phyloP scores from a whole-genome alignment of 2,113 vertebrate genomes.

The Micromys minutus region DNA sequence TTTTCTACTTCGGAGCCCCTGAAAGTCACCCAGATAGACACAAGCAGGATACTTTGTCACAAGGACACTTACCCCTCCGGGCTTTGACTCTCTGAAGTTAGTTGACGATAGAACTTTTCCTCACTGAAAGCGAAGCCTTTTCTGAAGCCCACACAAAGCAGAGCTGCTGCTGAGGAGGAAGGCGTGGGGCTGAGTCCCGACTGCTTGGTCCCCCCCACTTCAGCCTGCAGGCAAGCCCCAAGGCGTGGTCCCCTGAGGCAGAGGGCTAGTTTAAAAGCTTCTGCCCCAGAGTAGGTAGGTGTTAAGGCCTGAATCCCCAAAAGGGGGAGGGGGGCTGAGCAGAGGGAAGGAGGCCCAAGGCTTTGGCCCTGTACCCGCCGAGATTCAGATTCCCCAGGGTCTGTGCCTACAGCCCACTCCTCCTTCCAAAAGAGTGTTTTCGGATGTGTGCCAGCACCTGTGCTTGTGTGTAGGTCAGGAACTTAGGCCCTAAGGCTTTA shows the following conservation, averaged over 20 bases:
- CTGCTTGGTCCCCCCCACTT: not conserved
- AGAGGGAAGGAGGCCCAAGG: not conserved
- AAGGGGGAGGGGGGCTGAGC: not conserved
- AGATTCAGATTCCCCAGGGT: not conserved
- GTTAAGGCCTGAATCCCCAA: not conserved
- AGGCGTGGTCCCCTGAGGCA: not conserved
- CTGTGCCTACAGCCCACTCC: not conserved
- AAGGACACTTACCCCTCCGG: conserved; percentile 64
- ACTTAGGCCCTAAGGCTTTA: not conserved
- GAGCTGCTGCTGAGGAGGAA: not conserved
- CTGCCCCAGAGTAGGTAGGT: not conserved
- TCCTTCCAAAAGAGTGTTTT: not conserved
- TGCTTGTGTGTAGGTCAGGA: not conserved
- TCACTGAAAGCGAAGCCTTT: not conserved
- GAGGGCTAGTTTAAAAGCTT: conserved; percentile 28
- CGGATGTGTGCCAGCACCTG: not conserved
- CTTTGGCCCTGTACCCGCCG: accelerated
- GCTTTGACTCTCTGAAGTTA: conserved; percentile 51
- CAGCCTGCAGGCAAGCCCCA: not conserved
- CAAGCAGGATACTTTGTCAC: not conserved
- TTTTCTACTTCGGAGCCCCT: not conserved
- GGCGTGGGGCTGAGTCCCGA: not conserved
- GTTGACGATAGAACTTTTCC: conserved; percentile 45
- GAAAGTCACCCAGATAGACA: conserved; percentile 52
- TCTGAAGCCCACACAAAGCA: conserved; percentile 35